These are phyloP conservation scores for Macroglossus sobrinus DNA, from an alignment of 2,113 vertebrate species.

Conservation along the genomic window DNA sequence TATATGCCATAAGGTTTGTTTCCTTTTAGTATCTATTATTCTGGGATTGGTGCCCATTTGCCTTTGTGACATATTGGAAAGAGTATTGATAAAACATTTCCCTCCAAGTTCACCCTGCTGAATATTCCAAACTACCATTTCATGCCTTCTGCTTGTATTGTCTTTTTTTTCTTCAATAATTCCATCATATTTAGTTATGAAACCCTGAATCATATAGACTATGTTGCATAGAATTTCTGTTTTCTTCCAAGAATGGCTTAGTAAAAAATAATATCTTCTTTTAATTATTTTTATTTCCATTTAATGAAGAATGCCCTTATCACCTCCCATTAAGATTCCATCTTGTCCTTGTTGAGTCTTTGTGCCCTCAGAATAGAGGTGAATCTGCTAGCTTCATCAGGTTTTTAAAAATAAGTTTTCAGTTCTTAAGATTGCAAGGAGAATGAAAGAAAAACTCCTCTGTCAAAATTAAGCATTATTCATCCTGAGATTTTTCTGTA, in stretches of 20 bases:
- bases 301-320: not conserved
- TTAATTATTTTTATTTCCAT: not conserved
- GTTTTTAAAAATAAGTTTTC: not conserved
- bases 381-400: not conserved
- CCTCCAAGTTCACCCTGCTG: not conserved
- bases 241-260: not conserved
- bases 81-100: not conserved
- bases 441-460: not conserved
- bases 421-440: not conserved
- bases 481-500: not conserved
- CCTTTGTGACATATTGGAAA: not conserved
- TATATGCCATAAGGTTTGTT: not conserved
- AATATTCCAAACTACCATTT: not conserved
- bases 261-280: not conserved
- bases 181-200: not conserved
- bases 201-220: not conserved
- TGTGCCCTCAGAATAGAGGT: not conserved
- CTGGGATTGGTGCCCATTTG: not conserved
- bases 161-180: not conserved
- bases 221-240: not conserved
- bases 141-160: not conserved
- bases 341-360: not conserved
- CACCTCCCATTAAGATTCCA: not conserved
- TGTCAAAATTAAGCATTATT: constrained; percentile 15
- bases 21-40: not conserved